Conservation (phyloP, 2,113 vertebrate genomes). For the Pongo abelii region DNA sequence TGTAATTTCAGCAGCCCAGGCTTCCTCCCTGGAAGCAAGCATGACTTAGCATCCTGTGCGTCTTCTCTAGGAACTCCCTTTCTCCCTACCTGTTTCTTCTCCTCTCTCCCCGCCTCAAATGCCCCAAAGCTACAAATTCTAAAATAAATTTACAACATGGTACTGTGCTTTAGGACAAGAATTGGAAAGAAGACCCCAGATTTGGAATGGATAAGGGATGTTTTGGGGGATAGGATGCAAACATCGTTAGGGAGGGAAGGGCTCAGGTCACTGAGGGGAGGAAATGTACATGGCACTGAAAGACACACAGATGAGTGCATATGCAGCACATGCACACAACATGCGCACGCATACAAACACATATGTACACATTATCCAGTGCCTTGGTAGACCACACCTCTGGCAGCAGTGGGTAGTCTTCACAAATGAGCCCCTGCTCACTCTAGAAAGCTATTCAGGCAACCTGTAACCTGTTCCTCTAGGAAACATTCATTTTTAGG, state of each 20-base stretch:
- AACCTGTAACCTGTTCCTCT: not conserved
- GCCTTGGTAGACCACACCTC: not conserved
- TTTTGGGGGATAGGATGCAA: not conserved
- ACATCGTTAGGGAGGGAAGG: not conserved
- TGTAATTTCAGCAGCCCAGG: not conserved
- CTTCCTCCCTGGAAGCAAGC: not conserved
- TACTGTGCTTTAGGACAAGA: not conserved
- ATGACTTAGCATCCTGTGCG: rapidly evolving
- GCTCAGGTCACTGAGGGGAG: not conserved
- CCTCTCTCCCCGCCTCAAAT: not conserved
- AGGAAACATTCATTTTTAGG: not conserved
- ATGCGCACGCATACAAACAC: rapidly evolving
- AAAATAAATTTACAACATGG: not conserved
- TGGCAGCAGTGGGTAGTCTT: rapidly evolving
- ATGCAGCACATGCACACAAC: not conserved
- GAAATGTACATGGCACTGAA: not conserved
- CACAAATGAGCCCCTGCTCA: not conserved
- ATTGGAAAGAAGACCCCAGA: not conserved
- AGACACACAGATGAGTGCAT: not conserved
- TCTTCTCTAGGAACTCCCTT: not conserved
- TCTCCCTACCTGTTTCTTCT: not conserved
- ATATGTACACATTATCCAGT: rapidly evolving
- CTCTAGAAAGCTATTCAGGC: not conserved
- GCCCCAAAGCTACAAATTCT: not conserved
- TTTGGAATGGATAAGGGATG: not conserved